Conservation (phyloP, 1,140 invertebrate genomes). For the Philotrypesis tridentata region DNA sequence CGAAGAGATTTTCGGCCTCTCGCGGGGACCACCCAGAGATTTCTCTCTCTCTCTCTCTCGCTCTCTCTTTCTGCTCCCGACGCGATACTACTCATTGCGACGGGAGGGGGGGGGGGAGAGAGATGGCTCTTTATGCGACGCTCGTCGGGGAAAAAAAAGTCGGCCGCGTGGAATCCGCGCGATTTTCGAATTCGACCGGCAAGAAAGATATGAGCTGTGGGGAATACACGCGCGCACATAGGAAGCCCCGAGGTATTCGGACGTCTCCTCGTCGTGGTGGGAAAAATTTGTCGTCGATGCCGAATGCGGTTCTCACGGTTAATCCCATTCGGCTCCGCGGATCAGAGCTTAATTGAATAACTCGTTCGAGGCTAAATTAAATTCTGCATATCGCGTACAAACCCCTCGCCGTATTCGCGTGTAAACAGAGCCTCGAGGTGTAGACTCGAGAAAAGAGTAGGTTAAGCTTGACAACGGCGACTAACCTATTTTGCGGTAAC, state of each 20-base stretch:
- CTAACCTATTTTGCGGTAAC: constrained; percentile 47
- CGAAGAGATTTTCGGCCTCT: constrained; percentile 26
- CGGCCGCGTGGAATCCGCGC: constrained; percentile 14
- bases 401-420: too few species aligned
- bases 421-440: not conserved
- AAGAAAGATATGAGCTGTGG: not conserved
- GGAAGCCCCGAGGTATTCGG: not conserved
- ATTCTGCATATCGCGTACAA: too few species aligned
- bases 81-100: constrained; percentile 26
- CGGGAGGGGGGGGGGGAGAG: too few species aligned
- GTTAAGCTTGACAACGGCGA: too few species aligned
- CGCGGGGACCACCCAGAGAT: constrained; percentile 32
- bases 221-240: not conserved
- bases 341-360: not conserved
- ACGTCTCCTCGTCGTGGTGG: constrained; percentile 18
- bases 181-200: constrained; percentile 35
- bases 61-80: not conserved
- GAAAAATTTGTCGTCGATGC: constrained; percentile 35
- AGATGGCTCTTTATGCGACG: constrained; percentile 31
- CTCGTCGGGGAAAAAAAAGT: constrained; percentile 1
- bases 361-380: too few species aligned
- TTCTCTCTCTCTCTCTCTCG: not conserved
- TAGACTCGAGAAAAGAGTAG: too few species aligned
- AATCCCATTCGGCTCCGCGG: not conserved
- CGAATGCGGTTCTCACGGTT: constrained; percentile 29